phyloP scores from a whole-genome alignment of 2,888 invertebrate genomes.

The Mythimna vitellina region DNA sequence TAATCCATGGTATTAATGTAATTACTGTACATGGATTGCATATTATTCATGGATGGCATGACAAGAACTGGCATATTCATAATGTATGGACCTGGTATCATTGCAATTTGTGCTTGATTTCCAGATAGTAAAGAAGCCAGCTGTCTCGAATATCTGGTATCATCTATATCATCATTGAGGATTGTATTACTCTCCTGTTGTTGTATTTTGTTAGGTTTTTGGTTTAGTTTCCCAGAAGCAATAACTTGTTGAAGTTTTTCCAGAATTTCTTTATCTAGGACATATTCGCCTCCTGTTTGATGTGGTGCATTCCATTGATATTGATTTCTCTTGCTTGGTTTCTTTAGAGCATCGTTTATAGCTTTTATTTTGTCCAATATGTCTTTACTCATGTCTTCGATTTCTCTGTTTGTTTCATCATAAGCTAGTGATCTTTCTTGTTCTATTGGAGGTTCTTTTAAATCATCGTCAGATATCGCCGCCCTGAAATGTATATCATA shows the following conservation, averaged over 20 bases:
- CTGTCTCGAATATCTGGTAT: conserved; percentile 69
- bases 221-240: conserved; percentile 78
- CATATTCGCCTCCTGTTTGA: conserved; percentile 72
- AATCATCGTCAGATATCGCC: conserved; percentile 56
- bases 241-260: conserved; percentile 84
- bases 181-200: conserved; percentile 69
- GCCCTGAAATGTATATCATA: conserved; percentile 73
- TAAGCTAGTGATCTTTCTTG: conserved; percentile 74
- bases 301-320: conserved; percentile 75
- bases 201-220: conserved; percentile 63
- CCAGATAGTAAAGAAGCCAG: conserved; percentile 56
- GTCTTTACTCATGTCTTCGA: conserved; percentile 76
- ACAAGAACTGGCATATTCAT: conserved; percentile 80
- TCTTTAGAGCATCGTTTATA: conserved; percentile 86
- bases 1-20: conserved; percentile 68
- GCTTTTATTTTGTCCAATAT: conserved; percentile 90
- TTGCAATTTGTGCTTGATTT: conserved; percentile 60
- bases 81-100: conserved; percentile 74
- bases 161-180: conserved; percentile 44
- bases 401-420: conserved; percentile 67
- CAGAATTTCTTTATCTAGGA: conserved; percentile 79
- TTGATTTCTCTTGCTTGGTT: conserved; percentile 77
- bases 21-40: conserved; percentile 54
- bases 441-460: conserved; percentile 45
- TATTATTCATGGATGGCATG: conserved; percentile 70